These are phyloP conservation scores for Oxyruncus cristatus DNA, from an alignment of 2,113 vertebrate genomes.

Conservation along the genomic window DNA sequence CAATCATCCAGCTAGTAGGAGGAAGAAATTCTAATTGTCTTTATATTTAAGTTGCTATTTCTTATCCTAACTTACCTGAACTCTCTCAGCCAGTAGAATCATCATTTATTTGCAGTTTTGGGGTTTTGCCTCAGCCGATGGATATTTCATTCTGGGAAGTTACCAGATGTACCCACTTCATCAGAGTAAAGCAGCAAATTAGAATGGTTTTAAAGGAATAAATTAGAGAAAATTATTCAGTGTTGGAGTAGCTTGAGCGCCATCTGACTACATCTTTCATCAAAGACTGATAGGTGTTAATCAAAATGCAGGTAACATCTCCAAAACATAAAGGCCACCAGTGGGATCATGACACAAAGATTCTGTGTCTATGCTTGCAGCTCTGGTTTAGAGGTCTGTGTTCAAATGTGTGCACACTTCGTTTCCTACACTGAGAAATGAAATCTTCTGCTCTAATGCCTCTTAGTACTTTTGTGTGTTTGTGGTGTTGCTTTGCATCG, in stretches of 20 bases:
- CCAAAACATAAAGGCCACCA: neutral
- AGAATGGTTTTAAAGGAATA: neutral
- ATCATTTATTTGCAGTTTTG: neutral
- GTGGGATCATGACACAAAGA: neutral
- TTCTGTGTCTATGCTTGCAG: neutral
- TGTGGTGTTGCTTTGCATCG: neutral
- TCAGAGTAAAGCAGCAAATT: neutral
- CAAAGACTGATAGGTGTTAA: neutral
- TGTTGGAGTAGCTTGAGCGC: neutral
- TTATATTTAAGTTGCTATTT: neutral
- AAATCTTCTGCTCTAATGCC: neutral
- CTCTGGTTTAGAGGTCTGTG: neutral
- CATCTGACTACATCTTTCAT: neutral
- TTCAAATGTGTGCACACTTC: neutral
- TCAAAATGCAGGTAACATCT: slow-evolving; percentile 4
- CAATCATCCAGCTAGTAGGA: neutral
- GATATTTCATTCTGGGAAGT: neutral
- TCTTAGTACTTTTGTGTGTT: neutral
- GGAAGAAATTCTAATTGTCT: neutral
- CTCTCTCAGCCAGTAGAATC: neutral
- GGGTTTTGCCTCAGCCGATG: neutral
- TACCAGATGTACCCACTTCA: neutral
- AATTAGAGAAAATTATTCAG: neutral
- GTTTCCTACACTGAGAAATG: neutral
- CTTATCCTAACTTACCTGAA: neutral